A percentile compares a stretch with the other conserved stretches of the same genome.
phyloP scores from a whole-genome alignment of 2,797 vertebrate genomes.

The Choloepus didactylus region DNA sequence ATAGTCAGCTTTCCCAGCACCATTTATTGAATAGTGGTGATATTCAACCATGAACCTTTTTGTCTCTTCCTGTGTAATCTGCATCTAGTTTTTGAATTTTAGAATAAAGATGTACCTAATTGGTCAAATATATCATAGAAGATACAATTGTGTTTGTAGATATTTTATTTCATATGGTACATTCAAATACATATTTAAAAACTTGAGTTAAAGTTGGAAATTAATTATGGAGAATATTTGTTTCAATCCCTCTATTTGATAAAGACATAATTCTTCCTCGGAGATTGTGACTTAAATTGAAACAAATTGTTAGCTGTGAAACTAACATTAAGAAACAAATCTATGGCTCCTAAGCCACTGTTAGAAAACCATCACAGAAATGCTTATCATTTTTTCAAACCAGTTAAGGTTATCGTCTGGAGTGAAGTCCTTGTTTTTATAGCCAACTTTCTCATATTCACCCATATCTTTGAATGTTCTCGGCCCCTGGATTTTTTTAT shows the following conservation, averaged over 20 bases:
- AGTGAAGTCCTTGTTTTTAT: neutral
- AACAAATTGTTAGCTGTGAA: conserved; percentile 18
- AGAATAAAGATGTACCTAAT: neutral
- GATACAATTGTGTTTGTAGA: neutral
- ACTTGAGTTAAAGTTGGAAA: neutral
- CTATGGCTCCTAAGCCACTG: neutral
- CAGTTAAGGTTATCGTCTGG: neutral
- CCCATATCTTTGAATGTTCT: neutral
- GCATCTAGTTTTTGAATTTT: conserved; percentile 12
- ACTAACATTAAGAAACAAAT: neutral
- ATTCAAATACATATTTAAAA: conserved; percentile 5
- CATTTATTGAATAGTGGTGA: neutral
- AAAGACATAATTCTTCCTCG: conserved; percentile 38
- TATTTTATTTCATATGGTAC: conserved; percentile 13
- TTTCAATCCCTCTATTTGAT: conserved; percentile 20
- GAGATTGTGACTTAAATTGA: neutral
- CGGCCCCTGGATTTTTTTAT: neutral
- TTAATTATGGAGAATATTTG: conserved; percentile 40
- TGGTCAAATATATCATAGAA: neutral
- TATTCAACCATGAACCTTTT: neutral
- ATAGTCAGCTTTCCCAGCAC: neutral
- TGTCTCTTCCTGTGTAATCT: neutral
- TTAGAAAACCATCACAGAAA: conserved; percentile 30
- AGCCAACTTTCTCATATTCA: neutral
- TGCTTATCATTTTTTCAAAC: neutral